A percentile compares a stretch with the other conserved stretches of the same genome.
Conservation (phyloP, 1,140 invertebrate species). For the Drosophila malerkotliana region DNA sequence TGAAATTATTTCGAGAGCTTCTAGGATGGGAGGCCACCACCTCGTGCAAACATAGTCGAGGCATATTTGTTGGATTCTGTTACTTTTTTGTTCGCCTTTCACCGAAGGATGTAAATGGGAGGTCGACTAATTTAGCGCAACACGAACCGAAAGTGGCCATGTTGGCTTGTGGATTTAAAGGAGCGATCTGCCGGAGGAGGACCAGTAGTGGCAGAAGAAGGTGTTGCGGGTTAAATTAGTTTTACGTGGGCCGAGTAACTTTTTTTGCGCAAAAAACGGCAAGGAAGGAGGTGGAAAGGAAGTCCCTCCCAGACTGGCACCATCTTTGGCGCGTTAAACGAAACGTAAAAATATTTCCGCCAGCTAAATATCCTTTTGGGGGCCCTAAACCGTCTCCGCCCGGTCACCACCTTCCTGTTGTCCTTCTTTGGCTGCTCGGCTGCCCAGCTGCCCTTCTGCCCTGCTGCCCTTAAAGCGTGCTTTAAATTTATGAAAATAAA, state of each 20-base stretch:
- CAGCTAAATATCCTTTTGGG: constrained; percentile 82
- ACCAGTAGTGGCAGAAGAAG: not conserved
- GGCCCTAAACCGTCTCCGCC: constrained; percentile 59
- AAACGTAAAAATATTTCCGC: constrained; percentile 82
- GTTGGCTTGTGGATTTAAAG: constrained; percentile 39
- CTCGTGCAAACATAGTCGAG: constrained; percentile 18
- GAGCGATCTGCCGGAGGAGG: not conserved
- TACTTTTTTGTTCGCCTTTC: constrained; percentile 34
- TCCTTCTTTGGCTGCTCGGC: constrained; percentile 10
- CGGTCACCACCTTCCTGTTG: constrained; percentile 8
- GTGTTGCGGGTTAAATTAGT: constrained; percentile 77
- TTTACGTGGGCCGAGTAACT: constrained; percentile 74
- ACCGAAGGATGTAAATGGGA: constrained; percentile 30
- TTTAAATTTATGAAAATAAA: constrained; percentile 82
- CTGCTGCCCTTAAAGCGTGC: constrained; percentile 55
- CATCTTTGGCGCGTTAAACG: constrained; percentile 80
- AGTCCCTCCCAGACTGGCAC: constrained; percentile 23
- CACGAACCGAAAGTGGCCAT: constrained; percentile 78
- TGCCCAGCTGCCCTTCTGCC: constrained; percentile 7
- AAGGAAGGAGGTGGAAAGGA: not conserved
- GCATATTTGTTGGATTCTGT: constrained; percentile 44
- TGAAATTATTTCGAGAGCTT: constrained; percentile 70
- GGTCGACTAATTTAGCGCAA: constrained; percentile 77
- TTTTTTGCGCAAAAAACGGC: constrained; percentile 30
- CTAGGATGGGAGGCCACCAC: constrained; percentile 8